Percentiles rank a stretch among this genome's conserved stretches.
Conservation (phyloP, 2,797 vertebrate species). For the Linurgus olivaceus region DNA sequence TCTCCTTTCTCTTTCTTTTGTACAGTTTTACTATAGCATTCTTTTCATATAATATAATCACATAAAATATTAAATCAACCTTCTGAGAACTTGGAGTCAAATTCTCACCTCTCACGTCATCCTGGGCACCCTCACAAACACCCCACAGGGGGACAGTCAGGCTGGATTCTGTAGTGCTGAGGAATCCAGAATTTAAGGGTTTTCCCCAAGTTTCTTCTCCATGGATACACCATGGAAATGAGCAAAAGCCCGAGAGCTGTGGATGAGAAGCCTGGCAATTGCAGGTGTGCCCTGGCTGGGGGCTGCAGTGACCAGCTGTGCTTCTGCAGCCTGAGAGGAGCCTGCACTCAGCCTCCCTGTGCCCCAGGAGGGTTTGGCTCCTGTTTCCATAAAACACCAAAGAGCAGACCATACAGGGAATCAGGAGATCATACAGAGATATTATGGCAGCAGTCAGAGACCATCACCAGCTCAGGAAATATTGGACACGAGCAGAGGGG, state of each 20-base stretch:
- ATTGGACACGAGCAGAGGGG: neutral
- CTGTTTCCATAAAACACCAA: neutral
- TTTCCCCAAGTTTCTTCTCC: neutral
- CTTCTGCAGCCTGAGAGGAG: neutral
- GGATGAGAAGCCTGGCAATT: neutral
- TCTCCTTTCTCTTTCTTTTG: no score
- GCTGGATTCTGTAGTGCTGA: neutral
- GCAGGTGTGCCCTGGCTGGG: fast-evolving
- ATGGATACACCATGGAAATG: neutral
- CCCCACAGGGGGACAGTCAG: neutral
- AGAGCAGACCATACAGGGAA: constrained; percentile 29
- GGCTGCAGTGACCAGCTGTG: neutral
- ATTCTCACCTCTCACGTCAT: no score
- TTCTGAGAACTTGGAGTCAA: no score
- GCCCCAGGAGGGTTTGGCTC: neutral
- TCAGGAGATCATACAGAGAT: neutral
- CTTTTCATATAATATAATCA: no score
- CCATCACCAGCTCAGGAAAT: constrained; percentile 14
- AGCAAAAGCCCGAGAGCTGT: neutral
- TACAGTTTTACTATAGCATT: no score
- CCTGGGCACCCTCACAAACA: no score
- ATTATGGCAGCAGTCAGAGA: neutral
- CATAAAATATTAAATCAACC: no score
- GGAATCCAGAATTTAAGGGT: neutral
- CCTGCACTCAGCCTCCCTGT: neutral